A percentile compares a stretch with the other conserved stretches of the same genome.
Evolutionary conservation across 2,888 invertebrate species (phyloP).

Genomic region (Abrostola triplasia): DNA sequence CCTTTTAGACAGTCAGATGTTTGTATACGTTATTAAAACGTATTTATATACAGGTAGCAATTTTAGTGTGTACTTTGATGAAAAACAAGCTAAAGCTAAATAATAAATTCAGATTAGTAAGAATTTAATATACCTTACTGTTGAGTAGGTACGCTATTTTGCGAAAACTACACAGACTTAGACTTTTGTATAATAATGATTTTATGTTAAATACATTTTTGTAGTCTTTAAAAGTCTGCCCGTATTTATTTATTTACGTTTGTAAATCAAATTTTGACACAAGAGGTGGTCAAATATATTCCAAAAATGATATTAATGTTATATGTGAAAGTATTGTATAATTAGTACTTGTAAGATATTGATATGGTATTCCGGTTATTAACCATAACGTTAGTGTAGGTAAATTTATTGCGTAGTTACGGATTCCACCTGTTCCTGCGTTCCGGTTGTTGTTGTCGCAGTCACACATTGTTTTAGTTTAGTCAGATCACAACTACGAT

Average conservation of each 20-base stretch:
- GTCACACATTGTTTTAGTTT: slow-evolving; percentile 25
- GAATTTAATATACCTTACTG: too few relatives aligned
- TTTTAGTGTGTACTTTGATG: too few relatives aligned
- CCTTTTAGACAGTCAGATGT: background rate
- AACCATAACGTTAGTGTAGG: slow-evolving; percentile 24
- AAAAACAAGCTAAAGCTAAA: too few relatives aligned
- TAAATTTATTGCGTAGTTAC: slow-evolving; percentile 43
- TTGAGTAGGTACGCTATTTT: too few relatives aligned
- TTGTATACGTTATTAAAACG: background rate
- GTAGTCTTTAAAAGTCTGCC: too few relatives aligned
- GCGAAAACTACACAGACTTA: too few relatives aligned
- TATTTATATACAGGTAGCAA: too few relatives aligned
- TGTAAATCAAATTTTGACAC: slow-evolving; percentile 28
- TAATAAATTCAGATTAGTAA: too few relatives aligned
- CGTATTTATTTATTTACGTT: too few relatives aligned
- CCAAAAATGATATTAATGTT: slow-evolving; percentile 51
- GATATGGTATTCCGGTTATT: slow-evolving; percentile 31
- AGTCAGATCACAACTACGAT: slow-evolving; percentile 24
- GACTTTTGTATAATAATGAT: too few relatives aligned
- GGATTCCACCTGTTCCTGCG: slow-evolving; percentile 49
- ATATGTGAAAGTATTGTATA: slow-evolving; percentile 40
- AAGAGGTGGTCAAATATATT: slow-evolving; percentile 39
- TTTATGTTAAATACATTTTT: too few relatives aligned
- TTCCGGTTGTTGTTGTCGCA: slow-evolving; percentile 38
- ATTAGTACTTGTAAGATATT: slow-evolving; percentile 43